These are phyloP conservation scores for Ganaspis brasiliensis DNA, from an alignment of 2,888 invertebrate genomes.

Conservation along the genomic window DNA sequence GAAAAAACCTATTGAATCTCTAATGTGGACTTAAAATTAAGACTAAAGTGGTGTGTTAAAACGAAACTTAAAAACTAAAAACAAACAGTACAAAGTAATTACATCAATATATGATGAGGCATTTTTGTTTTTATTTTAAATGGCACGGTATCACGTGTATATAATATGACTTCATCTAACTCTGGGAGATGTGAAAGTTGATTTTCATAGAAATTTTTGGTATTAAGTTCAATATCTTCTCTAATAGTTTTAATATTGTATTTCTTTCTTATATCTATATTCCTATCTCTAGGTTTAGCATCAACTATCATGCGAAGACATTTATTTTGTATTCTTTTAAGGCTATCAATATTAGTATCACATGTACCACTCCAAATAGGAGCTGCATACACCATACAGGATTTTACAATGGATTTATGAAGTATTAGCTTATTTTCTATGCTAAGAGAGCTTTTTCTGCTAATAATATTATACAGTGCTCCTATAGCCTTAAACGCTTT, in stretches of 20 bases:
- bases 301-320: slow-evolving; percentile 49
- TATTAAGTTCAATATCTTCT: too few species aligned
- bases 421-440: slow-evolving; percentile 27
- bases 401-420: slow-evolving; percentile 63
- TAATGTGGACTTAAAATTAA: too few species aligned
- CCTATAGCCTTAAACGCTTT: neutral
- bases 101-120: slow-evolving; percentile 7
- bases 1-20: too few species aligned
- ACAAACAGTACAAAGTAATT: too few species aligned
- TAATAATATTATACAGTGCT: neutral
- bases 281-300: neutral
- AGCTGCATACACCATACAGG: slow-evolving; percentile 62
- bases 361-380: slow-evolving; percentile 56
- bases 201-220: too few species aligned
- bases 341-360: neutral
- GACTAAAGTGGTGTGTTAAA: too few species aligned
- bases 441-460: neutral
- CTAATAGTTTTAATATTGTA: too few species aligned
- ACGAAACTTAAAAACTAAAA: too few species aligned
- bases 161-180: neutral
- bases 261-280: too few species aligned
- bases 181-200: too few species aligned
- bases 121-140: neutral
- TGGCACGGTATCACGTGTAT: neutral
- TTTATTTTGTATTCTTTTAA: slow-evolving; percentile 51